Percentiles rank a stretch among this genome's conserved stretches.
Conservation (phyloP, 64 coral and sea anemone genomes). For the Orbicella faveolata region DNA sequence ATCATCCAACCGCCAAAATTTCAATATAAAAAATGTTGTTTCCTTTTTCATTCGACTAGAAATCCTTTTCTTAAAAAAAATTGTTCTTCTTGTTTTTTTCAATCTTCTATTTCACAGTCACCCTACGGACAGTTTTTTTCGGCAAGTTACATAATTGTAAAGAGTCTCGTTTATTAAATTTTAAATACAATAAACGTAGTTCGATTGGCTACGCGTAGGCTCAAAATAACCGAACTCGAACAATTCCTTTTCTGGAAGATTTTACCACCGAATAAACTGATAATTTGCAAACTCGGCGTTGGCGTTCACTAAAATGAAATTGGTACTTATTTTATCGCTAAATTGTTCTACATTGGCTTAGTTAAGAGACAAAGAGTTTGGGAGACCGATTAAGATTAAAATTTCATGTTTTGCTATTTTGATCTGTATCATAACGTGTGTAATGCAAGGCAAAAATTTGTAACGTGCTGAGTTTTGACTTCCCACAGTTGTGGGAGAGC, state of each 20-base stretch:
- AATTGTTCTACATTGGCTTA: too few relatives aligned
- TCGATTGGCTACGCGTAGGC: not conserved
- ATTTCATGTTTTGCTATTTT: not conserved
- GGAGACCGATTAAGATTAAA: conserved; percentile 1
- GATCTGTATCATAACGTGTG: not conserved
- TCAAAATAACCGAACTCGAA: conserved; percentile 11
- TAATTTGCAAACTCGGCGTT: not conserved
- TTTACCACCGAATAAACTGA: not conserved
- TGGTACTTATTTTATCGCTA: not conserved
- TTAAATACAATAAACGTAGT: not conserved
- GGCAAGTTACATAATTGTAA: not conserved
- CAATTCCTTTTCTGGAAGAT: conserved; percentile 5
- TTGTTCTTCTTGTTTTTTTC: not conserved
- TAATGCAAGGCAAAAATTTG: not conserved
- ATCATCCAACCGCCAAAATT: too few relatives aligned
- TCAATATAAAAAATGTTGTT: too few relatives aligned
- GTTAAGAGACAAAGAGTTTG: not conserved
- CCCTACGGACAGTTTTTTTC: not conserved
- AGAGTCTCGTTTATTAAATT: conserved; percentile 22
- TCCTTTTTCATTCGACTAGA: too few relatives aligned
- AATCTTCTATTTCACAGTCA: not conserved
- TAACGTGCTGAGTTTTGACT: not conserved
- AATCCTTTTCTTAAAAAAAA: not conserved
- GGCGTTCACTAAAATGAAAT: not conserved
- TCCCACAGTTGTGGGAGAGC: not conserved